These are phyloP conservation scores for Candidula unifasciata DNA, from an alignment of 2,888 invertebrate species.

Conservation along the genomic window DNA sequence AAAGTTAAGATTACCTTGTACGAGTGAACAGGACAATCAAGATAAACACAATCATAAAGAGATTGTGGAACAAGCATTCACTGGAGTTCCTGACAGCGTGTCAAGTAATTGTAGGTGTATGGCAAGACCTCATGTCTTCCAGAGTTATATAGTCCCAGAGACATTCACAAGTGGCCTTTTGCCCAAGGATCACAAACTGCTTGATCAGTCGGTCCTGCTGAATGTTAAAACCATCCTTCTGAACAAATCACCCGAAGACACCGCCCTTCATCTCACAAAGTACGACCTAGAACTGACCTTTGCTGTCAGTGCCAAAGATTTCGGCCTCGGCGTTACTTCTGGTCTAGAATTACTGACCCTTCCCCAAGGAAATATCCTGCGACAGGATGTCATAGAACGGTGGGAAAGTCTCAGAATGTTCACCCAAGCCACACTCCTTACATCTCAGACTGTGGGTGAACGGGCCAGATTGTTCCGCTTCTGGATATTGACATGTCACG, in stretches of 20 bases:
- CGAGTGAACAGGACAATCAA: too few relatives aligned
- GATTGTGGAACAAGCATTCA: neutral
- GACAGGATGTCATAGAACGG: conserved; percentile 91
- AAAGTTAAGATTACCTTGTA: neutral
- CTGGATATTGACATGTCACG: conserved; percentile 94
- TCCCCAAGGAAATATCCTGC: conserved; percentile 89
- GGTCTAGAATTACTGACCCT: conserved; percentile 90
- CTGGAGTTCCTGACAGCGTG: neutral
- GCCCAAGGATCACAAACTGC: conserved; percentile 87
- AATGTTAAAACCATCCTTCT: conserved; percentile 87
- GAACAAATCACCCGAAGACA: conserved; percentile 87
- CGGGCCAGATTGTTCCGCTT: conserved; percentile 91
- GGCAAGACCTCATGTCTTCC: conserved; percentile 59
- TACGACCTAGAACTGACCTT: conserved; percentile 87
- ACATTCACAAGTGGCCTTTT: conserved; percentile 61
- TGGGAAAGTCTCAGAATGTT: conserved; percentile 91
- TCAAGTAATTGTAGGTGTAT: conserved; percentile 54
- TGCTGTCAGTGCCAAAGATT: conserved; percentile 76
- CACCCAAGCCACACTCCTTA: conserved; percentile 91
- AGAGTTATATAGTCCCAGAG: conserved; percentile 57
- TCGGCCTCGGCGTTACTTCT: conserved; percentile 80
- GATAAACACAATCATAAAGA: too few relatives aligned
- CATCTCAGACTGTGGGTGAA: conserved; percentile 84
- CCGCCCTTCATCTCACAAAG: conserved; percentile 92
- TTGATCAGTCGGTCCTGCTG: conserved; percentile 89